Evolutionary conservation across 2,797 vertebrate species (phyloP).

Genomic region (Eurystomus glaucurus): DNA sequence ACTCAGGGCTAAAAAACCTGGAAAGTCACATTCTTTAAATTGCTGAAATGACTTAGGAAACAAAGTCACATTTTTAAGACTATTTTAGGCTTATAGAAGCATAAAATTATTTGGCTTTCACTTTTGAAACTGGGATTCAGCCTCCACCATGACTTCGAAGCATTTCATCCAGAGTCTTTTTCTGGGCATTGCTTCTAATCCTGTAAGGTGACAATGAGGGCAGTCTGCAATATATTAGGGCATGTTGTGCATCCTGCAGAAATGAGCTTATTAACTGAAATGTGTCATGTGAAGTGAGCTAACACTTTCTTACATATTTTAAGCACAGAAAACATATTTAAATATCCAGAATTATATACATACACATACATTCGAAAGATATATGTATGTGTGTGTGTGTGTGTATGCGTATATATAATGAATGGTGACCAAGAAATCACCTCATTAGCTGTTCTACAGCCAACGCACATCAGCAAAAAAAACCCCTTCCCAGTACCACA

Average conservation of each 20-base stretch:
- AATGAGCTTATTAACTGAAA: neutral
- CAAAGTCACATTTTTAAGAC: conserved; percentile 12
- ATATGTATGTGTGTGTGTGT: neutral
- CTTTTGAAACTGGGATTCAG: neutral
- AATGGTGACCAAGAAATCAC: neutral
- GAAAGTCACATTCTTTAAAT: conserved; percentile 56
- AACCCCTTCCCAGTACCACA: conserved; percentile 46
- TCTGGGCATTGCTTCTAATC: neutral
- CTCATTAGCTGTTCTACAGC: neutral
- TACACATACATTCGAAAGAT: no score
- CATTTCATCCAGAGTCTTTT: neutral
- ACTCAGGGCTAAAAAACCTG: neutral
- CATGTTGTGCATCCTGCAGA: neutral
- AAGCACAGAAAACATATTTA: neutral
- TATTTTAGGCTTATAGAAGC: neutral
- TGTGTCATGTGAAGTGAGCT: neutral
- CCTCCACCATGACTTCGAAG: neutral
- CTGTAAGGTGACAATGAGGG: neutral
- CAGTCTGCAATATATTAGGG: neutral
- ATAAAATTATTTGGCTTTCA: neutral
- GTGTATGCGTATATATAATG: fast-evolving
- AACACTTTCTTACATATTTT: neutral
- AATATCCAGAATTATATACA: neutral
- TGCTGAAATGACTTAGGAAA: neutral
- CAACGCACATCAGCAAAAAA: conserved; percentile 61